Evolutionary conservation across 2,888 invertebrate species (phyloP).

Genomic region (Pyralis farinalis): DNA sequence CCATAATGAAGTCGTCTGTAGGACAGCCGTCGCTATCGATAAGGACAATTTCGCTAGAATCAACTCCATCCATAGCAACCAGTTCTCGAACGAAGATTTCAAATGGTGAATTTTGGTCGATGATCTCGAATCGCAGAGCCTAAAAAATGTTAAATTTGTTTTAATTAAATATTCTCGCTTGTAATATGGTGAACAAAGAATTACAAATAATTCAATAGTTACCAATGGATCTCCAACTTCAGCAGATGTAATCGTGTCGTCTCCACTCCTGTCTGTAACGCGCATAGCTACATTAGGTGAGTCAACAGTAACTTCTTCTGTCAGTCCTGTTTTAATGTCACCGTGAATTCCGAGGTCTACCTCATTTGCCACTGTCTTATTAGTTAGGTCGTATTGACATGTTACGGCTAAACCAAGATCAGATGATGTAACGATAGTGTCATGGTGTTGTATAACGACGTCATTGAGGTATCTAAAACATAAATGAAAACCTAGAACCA

Average conservation of each 20-base stretch:
- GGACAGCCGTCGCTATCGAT: constrained; percentile 96
- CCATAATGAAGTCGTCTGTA: constrained; percentile 96
- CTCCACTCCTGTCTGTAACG: constrained; percentile 91
- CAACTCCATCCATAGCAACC: constrained; percentile 96
- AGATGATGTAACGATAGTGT: constrained; percentile 96
- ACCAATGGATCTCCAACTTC: constrained; percentile 95
- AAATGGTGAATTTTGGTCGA: constrained; percentile 95
- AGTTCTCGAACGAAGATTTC: constrained; percentile 97
- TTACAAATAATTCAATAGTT: constrained; percentile 20
- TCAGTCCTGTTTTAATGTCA: constrained; percentile 91
- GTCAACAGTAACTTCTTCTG: constrained; percentile 95
- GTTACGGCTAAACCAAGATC: constrained; percentile 96
- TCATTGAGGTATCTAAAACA: constrained; percentile 88
- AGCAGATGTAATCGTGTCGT: constrained; percentile 91
- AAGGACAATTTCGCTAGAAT: constrained; percentile 94
- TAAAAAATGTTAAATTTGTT: constrained; percentile 46
- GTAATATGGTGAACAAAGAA: background rate
- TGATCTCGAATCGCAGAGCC: constrained; percentile 94
- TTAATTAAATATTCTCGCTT: constrained; percentile 6
- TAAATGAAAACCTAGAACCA: background rate
- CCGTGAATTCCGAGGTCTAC: constrained; percentile 94
- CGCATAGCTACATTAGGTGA: constrained; percentile 97
- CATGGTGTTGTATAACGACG: constrained; percentile 97
- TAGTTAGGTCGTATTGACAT: constrained; percentile 96
- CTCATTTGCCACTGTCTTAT: constrained; percentile 96